Conservation (phyloP, 2,888 invertebrate species). For the Xylophagus ater region DNA sequence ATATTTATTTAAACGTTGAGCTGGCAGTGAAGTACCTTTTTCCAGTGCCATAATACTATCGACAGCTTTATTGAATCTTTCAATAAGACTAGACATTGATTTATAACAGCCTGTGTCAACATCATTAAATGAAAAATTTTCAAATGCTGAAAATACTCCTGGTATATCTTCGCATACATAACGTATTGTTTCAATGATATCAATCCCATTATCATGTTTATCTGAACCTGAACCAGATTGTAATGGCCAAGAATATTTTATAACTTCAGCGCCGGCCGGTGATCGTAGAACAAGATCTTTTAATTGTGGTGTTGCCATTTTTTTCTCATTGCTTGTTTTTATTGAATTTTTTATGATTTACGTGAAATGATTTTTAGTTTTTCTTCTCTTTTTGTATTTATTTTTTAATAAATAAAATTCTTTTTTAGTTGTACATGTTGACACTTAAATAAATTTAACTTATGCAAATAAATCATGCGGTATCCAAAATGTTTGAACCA, state of each 20-base stretch:
- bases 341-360: neutral
- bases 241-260: conserved; percentile 92
- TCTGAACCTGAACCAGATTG: conserved; percentile 56
- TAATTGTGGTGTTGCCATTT: conserved; percentile 43
- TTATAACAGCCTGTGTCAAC: conserved; percentile 88
- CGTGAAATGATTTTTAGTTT: neutral
- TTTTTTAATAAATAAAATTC: neutral
- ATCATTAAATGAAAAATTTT: conserved; percentile 60
- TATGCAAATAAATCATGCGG: neutral
- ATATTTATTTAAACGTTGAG: conserved; percentile 74
- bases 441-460: neutral
- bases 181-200: conserved; percentile 44
- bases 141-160: conserved; percentile 85
- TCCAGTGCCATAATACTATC: conserved; percentile 87
- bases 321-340: conserved; percentile 1
- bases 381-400: neutral
- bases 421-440: neutral
- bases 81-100: conserved; percentile 85
- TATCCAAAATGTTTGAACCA: no score
- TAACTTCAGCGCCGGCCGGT: conserved; percentile 93
- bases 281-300: conserved; percentile 92
- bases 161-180: conserved; percentile 96
- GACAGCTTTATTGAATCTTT: conserved; percentile 88
- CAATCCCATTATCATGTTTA: conserved; percentile 39
- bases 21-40: conserved; percentile 85